Conservation (phyloP, 2,797 vertebrate species). For the Remorina albescens region DNA sequence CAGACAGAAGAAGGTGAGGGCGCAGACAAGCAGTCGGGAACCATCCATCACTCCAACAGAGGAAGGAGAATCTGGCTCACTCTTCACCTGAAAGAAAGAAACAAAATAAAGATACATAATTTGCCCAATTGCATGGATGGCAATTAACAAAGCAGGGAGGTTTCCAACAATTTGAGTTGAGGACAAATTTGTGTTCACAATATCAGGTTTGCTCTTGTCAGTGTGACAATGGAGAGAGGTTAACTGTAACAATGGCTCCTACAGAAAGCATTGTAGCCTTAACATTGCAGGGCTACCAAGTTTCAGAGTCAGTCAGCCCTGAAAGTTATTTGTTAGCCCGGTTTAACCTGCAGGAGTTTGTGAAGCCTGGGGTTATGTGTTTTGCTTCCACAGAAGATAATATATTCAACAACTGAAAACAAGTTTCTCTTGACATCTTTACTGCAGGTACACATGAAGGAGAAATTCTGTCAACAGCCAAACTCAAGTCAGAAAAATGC, state of each 20-base stretch:
- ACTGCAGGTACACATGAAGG: neutral
- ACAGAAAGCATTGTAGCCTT: neutral
- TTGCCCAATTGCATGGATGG: neutral
- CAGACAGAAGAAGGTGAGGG: constrained; percentile 95
- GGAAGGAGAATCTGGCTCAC: constrained; percentile 93
- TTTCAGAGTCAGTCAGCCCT: neutral
- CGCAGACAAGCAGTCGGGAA: constrained; percentile 95
- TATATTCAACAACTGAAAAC: neutral
- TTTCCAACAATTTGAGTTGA: neutral
- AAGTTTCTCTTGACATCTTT: neutral
- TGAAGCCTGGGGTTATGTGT: too few relatives aligned
- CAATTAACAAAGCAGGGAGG: neutral
- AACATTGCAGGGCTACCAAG: neutral
- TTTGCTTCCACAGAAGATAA: neutral
- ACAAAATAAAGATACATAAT: neutral
- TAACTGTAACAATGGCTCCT: neutral
- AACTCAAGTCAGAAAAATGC: too few relatives aligned
- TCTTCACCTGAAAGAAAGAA: constrained; percentile 88
- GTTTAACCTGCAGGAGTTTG: neutral
- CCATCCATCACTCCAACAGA: constrained; percentile 96
- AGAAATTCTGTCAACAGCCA: neutral
- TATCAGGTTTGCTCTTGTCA: neutral
- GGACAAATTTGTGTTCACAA: neutral
- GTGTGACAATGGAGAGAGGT: neutral
- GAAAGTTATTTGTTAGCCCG: neutral